phyloP scores from a whole-genome alignment of 2,888 invertebrate genomes.

The Leucozona laternaria region DNA sequence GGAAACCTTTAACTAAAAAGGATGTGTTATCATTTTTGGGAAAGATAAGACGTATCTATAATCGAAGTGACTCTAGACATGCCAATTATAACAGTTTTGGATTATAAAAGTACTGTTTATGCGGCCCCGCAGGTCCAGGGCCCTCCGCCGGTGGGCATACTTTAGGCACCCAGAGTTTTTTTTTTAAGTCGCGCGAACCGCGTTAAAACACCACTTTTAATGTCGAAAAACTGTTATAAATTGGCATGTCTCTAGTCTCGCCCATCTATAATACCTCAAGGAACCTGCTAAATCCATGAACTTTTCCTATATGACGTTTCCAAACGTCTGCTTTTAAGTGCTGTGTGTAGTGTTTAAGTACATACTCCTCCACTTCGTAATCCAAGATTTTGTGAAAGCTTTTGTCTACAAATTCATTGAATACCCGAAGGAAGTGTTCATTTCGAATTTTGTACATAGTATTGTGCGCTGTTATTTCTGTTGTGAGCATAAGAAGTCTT shows the following conservation, averaged over 20 bases:
- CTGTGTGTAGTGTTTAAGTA: conserved; percentile 79
- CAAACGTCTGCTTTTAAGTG: conserved; percentile 79
- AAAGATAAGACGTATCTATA: background rate
- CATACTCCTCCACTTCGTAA: conserved; percentile 50
- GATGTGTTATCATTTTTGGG: background rate
- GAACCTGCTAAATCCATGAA: conserved; percentile 80
- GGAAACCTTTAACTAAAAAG: conserved; percentile 69
- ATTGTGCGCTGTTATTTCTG: conserved; percentile 79
- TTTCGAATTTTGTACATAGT: conserved; percentile 77
- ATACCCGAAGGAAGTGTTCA: conserved; percentile 77
- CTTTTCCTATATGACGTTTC: conserved; percentile 80
- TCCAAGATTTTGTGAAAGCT: conserved; percentile 37
- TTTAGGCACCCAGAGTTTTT: too few relatives aligned
- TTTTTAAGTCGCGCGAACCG: too few relatives aligned
- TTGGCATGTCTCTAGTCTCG: too few relatives aligned
- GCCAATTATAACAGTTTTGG: too few relatives aligned
- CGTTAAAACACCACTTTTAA: too few relatives aligned
- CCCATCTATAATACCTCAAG: conserved; percentile 80
- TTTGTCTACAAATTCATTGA: conserved; percentile 75
- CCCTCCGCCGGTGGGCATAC: too few relatives aligned
- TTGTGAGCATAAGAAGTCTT: conserved; percentile 78
- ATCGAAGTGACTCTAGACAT: too few relatives aligned
- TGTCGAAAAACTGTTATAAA: too few relatives aligned
- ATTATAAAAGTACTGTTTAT: too few relatives aligned
- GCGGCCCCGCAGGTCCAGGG: too few relatives aligned